These are phyloP conservation scores for Rhyzopertha dominica DNA, from an alignment of 1,140 invertebrate species.

Conservation along the genomic window DNA sequence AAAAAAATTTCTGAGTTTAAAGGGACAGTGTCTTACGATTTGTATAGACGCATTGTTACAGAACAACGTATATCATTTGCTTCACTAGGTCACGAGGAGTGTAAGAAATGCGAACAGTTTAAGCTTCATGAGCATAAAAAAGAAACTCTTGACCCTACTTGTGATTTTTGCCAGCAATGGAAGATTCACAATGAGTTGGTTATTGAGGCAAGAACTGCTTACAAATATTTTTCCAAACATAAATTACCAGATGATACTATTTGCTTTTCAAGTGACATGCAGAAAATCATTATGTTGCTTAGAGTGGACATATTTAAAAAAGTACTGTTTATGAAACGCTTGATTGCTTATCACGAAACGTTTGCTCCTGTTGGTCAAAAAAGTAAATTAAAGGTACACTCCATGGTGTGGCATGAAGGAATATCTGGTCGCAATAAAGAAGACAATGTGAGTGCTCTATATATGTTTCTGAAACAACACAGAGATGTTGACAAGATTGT, in stretches of 20 bases:
- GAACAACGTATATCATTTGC: slow-evolving; percentile 11
- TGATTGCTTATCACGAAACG: not conserved
- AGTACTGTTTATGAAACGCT: not conserved
- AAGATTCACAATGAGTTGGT: no score
- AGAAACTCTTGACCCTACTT: no score
- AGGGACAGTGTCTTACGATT: slow-evolving; percentile 12
- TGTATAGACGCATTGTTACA: slow-evolving; percentile 9
- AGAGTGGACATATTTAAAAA: not conserved
- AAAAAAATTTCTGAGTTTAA: slow-evolving; percentile 8
- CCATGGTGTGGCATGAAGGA: slow-evolving; percentile 1
- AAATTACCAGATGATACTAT: no score
- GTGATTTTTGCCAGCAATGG: no score
- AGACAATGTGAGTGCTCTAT: not conserved
- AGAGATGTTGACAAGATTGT: not conserved
- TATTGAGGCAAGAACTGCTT: no score
- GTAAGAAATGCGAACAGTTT: slow-evolving; percentile 7
- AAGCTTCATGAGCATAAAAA: slow-evolving; percentile 9
- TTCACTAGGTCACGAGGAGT: slow-evolving; percentile 15
- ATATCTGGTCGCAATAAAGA: not conserved
- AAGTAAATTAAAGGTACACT: not conserved
- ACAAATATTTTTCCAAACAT: no score
- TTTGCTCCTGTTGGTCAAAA: not conserved
- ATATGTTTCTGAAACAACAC: not conserved
- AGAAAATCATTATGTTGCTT: no score
- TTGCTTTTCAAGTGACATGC: no score